Evolutionary conservation across 2,888 invertebrate genomes (phyloP), one percentile per base, ranked within the genome.

Genomic region (Cheilosia impressa): DNA sequence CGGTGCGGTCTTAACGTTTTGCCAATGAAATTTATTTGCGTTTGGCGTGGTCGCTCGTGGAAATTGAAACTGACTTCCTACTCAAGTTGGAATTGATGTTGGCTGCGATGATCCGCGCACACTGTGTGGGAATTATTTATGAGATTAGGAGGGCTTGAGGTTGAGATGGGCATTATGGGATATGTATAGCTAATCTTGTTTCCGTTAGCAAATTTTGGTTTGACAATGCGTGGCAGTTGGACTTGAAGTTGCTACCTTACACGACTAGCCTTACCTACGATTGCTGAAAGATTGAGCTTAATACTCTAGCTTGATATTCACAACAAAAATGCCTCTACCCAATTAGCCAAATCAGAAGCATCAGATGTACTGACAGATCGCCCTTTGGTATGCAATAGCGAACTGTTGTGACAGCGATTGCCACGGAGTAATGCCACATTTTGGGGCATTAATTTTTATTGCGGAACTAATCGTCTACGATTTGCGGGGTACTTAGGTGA

Each of bases 71-170:
- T 69, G 50, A 69, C 69, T 62, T 68, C 77, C 77, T 55, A 62
- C 78, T 52, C 69, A 53, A 53, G 17, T 45, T 55, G 53, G 19
- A 22, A 43, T 15, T 50, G 17, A 24, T 45, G 57, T 63, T 62
- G 43, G 38, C 24, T 57, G n/a, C 19, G 17, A 75, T 43, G 10
- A 50, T 57, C 38, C 13, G 13, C 38, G 43, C 45, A 45, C 55
- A 45, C 31, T 69, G 66, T 58, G 66, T 76, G 58, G 76, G 58
- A 68, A 68, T 68, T 68, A 66, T 76, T 76, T 66, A 66, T 60
- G 22, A 68, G 50, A 15, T 62, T 52, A 62, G 72, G 58, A 53
- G 72, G 58, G 58, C 24, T 58, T 24, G 24, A 22, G 69, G n/a
- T 38, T 38, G 38, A 43, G 9, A 52, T 38, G 27, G 19, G 31